phyloP scores from a whole-genome alignment of 2,888 invertebrate species.

The Drosophila vallismaia region DNA sequence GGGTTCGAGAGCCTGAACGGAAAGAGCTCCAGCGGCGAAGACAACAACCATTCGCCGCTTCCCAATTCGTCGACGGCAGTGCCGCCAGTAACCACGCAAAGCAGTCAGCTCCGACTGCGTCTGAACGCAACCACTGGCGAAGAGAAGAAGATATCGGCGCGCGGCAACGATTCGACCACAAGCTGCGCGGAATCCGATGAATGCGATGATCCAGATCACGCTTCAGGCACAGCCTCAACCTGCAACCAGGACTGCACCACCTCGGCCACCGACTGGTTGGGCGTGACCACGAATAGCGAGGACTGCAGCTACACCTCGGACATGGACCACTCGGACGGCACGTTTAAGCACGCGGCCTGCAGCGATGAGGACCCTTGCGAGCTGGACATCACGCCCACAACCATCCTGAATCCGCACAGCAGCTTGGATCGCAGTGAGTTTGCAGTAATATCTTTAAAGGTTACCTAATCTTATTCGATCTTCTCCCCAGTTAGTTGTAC shows the following conservation, averaged over 20 bases:
- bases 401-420: conserved; percentile 89
- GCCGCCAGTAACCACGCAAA: conserved; percentile 23
- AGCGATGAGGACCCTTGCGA: conserved; percentile 85
- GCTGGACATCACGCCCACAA: conserved; percentile 89
- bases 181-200: conserved; percentile 83
- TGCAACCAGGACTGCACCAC: conserved; percentile 85
- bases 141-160: conserved; percentile 41
- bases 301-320: conserved; percentile 91
- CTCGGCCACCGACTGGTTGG: conserved; percentile 93
- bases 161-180: conserved; percentile 65
- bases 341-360: conserved; percentile 85
- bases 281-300: conserved; percentile 93
- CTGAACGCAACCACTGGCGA: conserved; percentile 53
- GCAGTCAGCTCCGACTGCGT: conserved; percentile 75
- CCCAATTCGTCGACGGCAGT: conserved; percentile 32
- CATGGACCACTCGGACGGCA: conserved; percentile 87
- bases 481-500: conserved; percentile 93
- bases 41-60: conserved; percentile 75
- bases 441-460: neutral
- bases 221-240: conserved; percentile 86
- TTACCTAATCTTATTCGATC: neutral
- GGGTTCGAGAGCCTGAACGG: conserved; percentile 94
- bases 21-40: conserved; percentile 89
- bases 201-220: conserved; percentile 86
- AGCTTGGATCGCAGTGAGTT: conserved; percentile 90